Evolutionary conservation across 53 echinoderm and acorn worm genomes (phyloP).

Genomic region (Astropecten irregularis): DNA sequence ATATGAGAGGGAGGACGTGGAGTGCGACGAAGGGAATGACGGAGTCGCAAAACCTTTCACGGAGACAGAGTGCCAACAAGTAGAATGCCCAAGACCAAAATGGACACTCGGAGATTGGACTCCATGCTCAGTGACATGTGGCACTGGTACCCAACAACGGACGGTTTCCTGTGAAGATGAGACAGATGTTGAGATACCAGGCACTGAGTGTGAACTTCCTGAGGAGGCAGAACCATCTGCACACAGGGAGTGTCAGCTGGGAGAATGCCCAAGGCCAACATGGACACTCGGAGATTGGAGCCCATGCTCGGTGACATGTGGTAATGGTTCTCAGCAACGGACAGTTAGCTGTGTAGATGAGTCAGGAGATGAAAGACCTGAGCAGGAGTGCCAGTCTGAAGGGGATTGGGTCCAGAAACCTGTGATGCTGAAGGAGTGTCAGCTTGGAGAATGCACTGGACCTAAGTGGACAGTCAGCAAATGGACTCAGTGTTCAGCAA

Average conservation of each 20-base stretch:
- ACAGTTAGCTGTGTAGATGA: constrained; percentile 60
- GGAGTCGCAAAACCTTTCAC: neutral
- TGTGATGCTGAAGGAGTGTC: neutral
- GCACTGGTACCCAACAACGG: constrained; percentile 71
- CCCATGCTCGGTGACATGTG: constrained; percentile 79
- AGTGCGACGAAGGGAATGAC: no score
- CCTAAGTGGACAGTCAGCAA: neutral
- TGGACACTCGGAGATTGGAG: constrained; percentile 25
- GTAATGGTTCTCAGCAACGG: constrained; percentile 62
- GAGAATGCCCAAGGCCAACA: neutral
- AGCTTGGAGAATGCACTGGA: neutral
- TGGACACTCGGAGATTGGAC: neutral
- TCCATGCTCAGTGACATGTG: constrained; percentile 85
- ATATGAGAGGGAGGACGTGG: neutral
- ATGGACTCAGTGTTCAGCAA: constrained; percentile 68
- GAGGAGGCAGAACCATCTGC: neutral
- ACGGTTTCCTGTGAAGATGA: constrained; percentile 74
- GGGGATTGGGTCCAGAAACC: neutral
- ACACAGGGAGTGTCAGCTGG: constrained; percentile 1
- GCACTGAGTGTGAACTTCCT: neutral
- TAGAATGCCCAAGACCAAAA: neutral
- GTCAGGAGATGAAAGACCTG: constrained; percentile 39
- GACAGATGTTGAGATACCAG: neutral
- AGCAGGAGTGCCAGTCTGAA: neutral
- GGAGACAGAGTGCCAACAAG: neutral